phyloP scores from a whole-genome alignment of 2,113 vertebrate species.

The Megaleporinus macrocephalus region DNA sequence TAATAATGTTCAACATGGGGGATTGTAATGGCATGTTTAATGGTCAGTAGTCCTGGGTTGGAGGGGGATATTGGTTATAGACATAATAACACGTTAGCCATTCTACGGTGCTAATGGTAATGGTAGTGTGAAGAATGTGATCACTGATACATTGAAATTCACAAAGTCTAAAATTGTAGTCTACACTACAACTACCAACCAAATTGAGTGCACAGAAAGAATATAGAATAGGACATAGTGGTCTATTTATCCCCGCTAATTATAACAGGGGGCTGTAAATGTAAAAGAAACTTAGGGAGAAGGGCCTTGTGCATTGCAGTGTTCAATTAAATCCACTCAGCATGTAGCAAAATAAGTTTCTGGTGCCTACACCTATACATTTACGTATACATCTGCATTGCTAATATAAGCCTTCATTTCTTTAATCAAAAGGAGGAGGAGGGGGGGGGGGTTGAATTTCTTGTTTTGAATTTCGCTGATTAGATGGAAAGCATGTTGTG shows the following conservation, averaged over 20 bases:
- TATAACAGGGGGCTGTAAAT: background rate
- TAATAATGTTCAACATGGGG: slow-evolving; percentile 56
- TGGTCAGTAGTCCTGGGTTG: slow-evolving; percentile 59
- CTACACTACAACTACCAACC: slow-evolving; percentile 1
- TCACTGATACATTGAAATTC: slow-evolving; percentile 30
- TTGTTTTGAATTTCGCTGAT: slow-evolving; percentile 41
- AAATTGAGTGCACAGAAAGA: background rate
- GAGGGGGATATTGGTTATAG: slow-evolving; percentile 57
- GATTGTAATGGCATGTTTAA: slow-evolving; percentile 61
- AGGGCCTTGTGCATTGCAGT: slow-evolving; percentile 6
- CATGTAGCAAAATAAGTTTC: background rate
- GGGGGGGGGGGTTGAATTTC: background rate
- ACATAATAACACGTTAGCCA: slow-evolving; percentile 68
- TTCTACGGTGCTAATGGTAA: slow-evolving; percentile 52
- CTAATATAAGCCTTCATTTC: slow-evolving; percentile 44
- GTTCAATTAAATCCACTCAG: background rate
- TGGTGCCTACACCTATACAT: background rate
- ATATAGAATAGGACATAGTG: no score
- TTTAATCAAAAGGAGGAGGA: slow-evolving; percentile 37
- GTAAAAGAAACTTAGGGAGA: background rate
- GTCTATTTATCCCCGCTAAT: background rate
- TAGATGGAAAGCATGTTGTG: slow-evolving; percentile 52
- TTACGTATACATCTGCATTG: slow-evolving; percentile 38
- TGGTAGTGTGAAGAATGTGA: slow-evolving; percentile 15
- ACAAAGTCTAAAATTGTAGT: slow-evolving; percentile 23